Percentiles rank a stretch among this genome's conserved stretches.
Conservation (phyloP, 2,113 vertebrate genomes). For the Oryzias melastigma region DNA sequence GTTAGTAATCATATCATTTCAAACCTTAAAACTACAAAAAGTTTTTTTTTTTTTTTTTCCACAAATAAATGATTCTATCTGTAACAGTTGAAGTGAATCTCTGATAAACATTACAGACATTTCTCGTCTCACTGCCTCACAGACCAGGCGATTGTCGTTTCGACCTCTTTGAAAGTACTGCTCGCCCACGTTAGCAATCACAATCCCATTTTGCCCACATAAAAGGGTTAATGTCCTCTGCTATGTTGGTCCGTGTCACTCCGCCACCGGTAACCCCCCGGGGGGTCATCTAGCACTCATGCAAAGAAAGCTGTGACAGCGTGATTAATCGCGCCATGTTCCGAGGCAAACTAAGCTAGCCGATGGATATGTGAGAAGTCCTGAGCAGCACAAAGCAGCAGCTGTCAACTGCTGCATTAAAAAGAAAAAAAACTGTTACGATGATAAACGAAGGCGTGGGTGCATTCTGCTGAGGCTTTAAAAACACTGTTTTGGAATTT, state of each 20-base stretch:
- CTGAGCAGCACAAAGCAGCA: slow-evolving; percentile 28
- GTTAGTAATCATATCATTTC: too few relatives aligned
- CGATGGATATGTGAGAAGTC: slow-evolving; percentile 49
- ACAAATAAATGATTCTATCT: too few relatives aligned
- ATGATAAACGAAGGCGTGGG: slow-evolving; percentile 65
- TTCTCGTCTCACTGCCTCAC: too few relatives aligned
- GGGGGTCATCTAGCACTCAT: slow-evolving; percentile 35
- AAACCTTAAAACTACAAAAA: too few relatives aligned
- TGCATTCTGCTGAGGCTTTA: slow-evolving; percentile 51
- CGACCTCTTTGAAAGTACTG: background rate
- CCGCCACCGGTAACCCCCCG: slow-evolving; percentile 22
- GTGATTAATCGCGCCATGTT: slow-evolving; percentile 65
- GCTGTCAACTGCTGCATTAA: slow-evolving; percentile 39
- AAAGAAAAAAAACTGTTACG: slow-evolving; percentile 12
- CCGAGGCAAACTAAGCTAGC: slow-evolving; percentile 41
- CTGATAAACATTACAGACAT: too few relatives aligned
- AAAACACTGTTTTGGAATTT: slow-evolving; percentile 39
- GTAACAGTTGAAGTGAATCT: too few relatives aligned
- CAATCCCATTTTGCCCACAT: slow-evolving; percentile 23
- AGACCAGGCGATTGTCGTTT: too few relatives aligned
- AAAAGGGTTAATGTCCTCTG: slow-evolving; percentile 23
- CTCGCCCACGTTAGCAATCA: slow-evolving; percentile 5
- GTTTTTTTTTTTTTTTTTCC: too few relatives aligned
- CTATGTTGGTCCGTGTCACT: slow-evolving; percentile 37
- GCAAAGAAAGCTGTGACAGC: slow-evolving; percentile 56